Base-by-base conservation (phyloP, 2,888 invertebrate genomes). In the Sinohyriopsis cumingii region DNA sequence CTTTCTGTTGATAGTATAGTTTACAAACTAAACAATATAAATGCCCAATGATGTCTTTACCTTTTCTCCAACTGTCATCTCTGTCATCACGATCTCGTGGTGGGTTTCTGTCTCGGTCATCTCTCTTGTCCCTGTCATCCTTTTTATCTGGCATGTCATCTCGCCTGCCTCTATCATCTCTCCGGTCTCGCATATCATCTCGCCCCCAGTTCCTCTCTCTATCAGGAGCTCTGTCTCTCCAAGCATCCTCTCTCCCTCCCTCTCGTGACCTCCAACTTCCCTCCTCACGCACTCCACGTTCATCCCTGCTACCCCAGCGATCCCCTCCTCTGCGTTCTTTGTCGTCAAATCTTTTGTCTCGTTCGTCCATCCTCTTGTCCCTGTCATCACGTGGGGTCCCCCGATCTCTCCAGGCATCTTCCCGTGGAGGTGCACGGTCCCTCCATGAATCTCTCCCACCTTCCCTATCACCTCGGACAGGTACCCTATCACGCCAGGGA, bases 271-370 rank as follows among this genome's bases (percentile, higher is more conserved):
- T 68, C 7, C 57, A 68, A 55, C 65, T 60, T n/a, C 70, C 55
- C 22, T 70, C 69, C n/a, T 70, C 69, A 7, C 70, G 70, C 24
- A 65, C 59, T 19, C 68, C 70, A 61, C 69, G 66, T 20, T 53
- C 57, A 60, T 20, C 57, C 45, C 45, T 45, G 45, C 45, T 15
- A 45, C 45, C 45, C 45, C 45, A 45, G 45, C 45, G 45, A 45
- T 65, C 59, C 56, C 71, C 69, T 65, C 56, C 54, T 54, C 61
- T 33, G 25, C 63, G 61, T 64, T 64, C 59, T 69, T 61, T 61
- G 53, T 77, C 75, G 54, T 77, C 77, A 71, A 75, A 72, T 25
- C 77, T 59, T 18, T 74, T 65, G 59, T 77, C 77, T 60, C 77
- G 54, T 19, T 55, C 71, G 20, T 63, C 67, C 67, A 65, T 72